Base-by-base conservation (phyloP, 2,888 invertebrate species). In the Celastrina argiolus region DNA sequence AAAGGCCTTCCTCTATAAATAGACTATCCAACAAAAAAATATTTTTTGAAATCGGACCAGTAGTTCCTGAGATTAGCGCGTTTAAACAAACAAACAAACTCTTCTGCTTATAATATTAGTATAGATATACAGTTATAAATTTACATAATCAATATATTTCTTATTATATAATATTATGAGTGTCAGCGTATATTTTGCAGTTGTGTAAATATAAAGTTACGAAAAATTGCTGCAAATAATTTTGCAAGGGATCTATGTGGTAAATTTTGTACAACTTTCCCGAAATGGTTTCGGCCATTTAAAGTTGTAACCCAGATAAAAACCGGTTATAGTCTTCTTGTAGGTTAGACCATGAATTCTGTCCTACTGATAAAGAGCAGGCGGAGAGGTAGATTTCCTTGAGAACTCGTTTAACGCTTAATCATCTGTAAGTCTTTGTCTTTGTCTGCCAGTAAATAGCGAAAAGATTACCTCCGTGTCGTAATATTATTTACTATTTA, bases 361-460 rank as follows among this genome's bases (percentile, higher is more conserved):
- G 34, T 18, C 36, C 34, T 61, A 56, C 14, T 10, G 61, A 61
- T 61, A 61, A 61, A 36, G 36, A 34, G 14, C 56, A 36, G 56
- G 12, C 34, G 2, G 2, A 1, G 8, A 59, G 16, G 36, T 36
- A 22, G 22, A 39, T 61, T 22, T 36, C 61, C 61, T 61, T 61
- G 39, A 61, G 39, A 61, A 36, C 31, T 10, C 34, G 34, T 59
- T 16, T 2, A 22, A 51, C 22, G 22, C 22, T 39, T 51, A 18
- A 28, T 26, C 26, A 14, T 28, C 26, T 8, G 16, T 4, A 31
- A 45, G 22, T 59, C 59, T 10, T 34, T 34, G 34, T 34, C 59
- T 59, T 59, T 61, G 61, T 61, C 36, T 39, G 10, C 18, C 18
- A 36, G 16, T 36, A 18, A 58, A 58, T 45, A 36, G 36, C 8